These are phyloP conservation scores for Cephus cinctus DNA, from an alignment of 1,140 invertebrate genomes.

Conservation along the genomic window DNA sequence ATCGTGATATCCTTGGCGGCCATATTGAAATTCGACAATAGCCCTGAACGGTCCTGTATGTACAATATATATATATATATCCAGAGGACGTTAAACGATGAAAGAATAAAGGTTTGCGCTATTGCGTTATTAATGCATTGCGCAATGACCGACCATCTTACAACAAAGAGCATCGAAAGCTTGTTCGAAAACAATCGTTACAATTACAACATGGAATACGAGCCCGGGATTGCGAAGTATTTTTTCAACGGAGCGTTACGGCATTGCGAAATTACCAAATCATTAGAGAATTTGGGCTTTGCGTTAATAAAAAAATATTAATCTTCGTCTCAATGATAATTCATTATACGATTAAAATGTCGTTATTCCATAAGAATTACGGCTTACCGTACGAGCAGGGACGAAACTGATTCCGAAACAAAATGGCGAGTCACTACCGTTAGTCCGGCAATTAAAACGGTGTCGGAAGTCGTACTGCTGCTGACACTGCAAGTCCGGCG, in stretches of 20 bases:
- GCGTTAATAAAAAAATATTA: too few species aligned
- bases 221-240: neutral
- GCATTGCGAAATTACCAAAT: neutral
- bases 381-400: neutral
- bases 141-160: too few species aligned
- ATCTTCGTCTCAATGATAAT: neutral
- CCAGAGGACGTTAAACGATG: too few species aligned
- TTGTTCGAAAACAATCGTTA: neutral
- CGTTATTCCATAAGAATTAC: too few species aligned
- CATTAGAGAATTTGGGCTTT: neutral
- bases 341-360: neutral
- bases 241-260: neutral
- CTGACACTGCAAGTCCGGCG: conserved; percentile 18
- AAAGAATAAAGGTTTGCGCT: too few species aligned
- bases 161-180: neutral
- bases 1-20: too few species aligned
- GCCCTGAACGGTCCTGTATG: too few species aligned
- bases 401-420: too few species aligned
- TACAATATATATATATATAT: too few species aligned
- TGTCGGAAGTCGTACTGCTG: conserved; percentile 47
- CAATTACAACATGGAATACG: neutral
- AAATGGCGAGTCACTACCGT: conserved; percentile 38
- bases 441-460: conserved; percentile 55
- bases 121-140: too few species aligned
- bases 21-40: too few species aligned